Evolutionary conservation across 2,888 invertebrate genomes (phyloP).

Genomic region (Dexiosoma caninum): DNA sequence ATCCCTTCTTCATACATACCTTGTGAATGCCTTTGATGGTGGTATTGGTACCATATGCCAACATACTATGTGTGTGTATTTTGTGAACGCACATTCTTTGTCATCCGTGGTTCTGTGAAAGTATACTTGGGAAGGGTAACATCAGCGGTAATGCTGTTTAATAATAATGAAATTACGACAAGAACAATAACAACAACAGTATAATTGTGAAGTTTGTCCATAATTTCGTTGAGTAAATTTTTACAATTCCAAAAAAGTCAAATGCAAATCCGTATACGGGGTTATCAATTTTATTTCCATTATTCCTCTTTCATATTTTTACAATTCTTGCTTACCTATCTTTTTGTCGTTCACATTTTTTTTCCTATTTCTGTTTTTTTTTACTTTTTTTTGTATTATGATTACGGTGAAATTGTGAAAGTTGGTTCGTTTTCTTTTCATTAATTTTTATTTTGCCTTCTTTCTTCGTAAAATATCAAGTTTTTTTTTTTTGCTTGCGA

Average conservation of each 20-base stretch:
- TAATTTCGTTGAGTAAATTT: not conserved
- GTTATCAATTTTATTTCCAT: slow-evolving; percentile 32
- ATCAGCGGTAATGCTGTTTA: slow-evolving; percentile 23
- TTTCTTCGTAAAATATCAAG: slow-evolving; percentile 15
- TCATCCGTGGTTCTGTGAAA: slow-evolving; percentile 46
- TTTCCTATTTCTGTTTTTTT: too few species aligned
- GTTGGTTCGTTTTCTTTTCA: not conserved
- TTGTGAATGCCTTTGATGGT: not conserved
- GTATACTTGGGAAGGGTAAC: slow-evolving; percentile 5
- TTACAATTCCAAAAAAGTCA: not conserved
- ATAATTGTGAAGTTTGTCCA: not conserved
- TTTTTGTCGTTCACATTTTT: too few species aligned
- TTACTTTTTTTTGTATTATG: not conserved
- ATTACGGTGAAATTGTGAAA: not conserved
- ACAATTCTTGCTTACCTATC: not conserved
- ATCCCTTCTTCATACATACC: not conserved
- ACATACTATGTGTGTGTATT: slow-evolving; percentile 68
- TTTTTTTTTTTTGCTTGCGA: slow-evolving; percentile 2
- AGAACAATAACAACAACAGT: not conserved
- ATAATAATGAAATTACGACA: slow-evolving; percentile 9
- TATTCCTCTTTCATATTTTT: not conserved
- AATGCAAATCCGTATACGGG: slow-evolving; percentile 25
- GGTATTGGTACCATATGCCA: slow-evolving; percentile 68
- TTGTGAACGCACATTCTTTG: slow-evolving; percentile 44
- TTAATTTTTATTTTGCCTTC: not conserved